Percentiles rank a stretch among this genome's conserved stretches.
Conservation (phyloP, 1,140 invertebrate species). For the Odontomachus brunneus region DNA sequence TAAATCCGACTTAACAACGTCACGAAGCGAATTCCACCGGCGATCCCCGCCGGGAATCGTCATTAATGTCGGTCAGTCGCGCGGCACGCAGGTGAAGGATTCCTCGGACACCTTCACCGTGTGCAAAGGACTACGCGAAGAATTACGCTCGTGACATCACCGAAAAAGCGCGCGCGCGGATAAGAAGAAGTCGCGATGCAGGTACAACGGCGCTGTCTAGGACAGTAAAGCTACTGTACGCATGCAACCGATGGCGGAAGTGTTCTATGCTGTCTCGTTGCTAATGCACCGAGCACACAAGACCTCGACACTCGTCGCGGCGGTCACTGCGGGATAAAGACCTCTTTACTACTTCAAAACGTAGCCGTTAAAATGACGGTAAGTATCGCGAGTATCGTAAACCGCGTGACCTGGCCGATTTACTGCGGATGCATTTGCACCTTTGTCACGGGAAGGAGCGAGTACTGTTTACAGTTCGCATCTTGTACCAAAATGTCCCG, state of each 20-base stretch:
- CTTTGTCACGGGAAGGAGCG: neutral
- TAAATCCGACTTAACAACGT: slow-evolving; percentile 51
- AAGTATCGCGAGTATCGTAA: slow-evolving; percentile 38
- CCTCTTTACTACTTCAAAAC: slow-evolving; percentile 30
- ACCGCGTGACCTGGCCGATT: slow-evolving; percentile 14
- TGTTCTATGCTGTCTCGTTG: slow-evolving; percentile 53
- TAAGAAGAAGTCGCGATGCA: slow-evolving; percentile 45
- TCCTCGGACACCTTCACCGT: neutral
- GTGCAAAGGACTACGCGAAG: slow-evolving; percentile 5
- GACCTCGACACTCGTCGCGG: slow-evolving; percentile 29
- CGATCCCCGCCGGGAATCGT: neutral
- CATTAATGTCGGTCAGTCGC: neutral
- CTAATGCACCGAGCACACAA: slow-evolving; percentile 67
- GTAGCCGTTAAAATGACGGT: slow-evolving; percentile 32
- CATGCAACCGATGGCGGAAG: slow-evolving; percentile 57
- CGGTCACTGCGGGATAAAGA: slow-evolving; percentile 33
- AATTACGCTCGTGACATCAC: slow-evolving; percentile 15
- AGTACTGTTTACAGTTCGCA: no score
- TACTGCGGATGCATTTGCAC: slow-evolving; percentile 11
- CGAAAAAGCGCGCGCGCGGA: neutral
- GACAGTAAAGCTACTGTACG: slow-evolving; percentile 46
- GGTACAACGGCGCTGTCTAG: slow-evolving; percentile 38
- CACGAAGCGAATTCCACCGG: neutral
- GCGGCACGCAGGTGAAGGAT: neutral
- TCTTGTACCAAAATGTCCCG: no score